Evolutionary conservation across 2,888 invertebrate species (phyloP).

Genomic region (Entomobrya multifasciata): DNA sequence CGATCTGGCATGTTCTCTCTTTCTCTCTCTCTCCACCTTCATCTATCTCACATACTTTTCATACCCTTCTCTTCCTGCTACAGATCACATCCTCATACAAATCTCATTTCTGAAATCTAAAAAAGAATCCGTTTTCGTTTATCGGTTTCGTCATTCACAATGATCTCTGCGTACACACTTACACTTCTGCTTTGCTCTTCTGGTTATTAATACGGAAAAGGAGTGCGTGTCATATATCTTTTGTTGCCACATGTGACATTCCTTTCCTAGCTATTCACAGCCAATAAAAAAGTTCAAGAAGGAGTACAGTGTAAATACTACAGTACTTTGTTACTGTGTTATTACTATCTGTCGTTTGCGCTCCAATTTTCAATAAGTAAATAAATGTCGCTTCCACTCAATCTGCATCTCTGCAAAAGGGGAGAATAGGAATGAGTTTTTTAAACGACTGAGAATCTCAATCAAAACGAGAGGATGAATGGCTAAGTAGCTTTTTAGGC

Average conservation of each 20-base stretch:
- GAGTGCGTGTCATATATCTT: slow-evolving; percentile 21
- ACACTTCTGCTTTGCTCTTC: neutral
- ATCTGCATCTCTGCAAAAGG: slow-evolving; percentile 50
- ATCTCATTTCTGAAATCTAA: slow-evolving; percentile 41
- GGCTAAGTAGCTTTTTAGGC: slow-evolving; percentile 53
- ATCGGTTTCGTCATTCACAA: slow-evolving; percentile 33
- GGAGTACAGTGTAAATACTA: slow-evolving; percentile 12
- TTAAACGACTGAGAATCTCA: neutral
- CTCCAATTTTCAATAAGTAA: neutral
- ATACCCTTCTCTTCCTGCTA: neutral
- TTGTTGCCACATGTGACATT: slow-evolving; percentile 51
- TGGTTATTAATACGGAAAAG: slow-evolving; percentile 10
- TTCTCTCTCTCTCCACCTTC: neutral
- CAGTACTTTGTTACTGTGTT: neutral
- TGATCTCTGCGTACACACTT: slow-evolving; percentile 35
- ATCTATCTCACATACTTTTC: neutral
- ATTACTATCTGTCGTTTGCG: slow-evolving; percentile 37
- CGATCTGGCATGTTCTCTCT: slow-evolving; percentile 17
- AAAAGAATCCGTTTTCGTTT: slow-evolving; percentile 62
- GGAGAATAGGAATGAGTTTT: slow-evolving; percentile 48
- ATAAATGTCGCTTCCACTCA: neutral
- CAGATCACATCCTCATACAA: neutral
- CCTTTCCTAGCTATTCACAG: slow-evolving; percentile 34
- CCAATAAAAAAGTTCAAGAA: slow-evolving; percentile 51
- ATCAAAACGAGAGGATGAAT: slow-evolving; percentile 32